A percentile compares a stretch with the other conserved stretches of the same genome.
Conservation (phyloP, 2,797 vertebrate species). For the Acanthornis magna region DNA sequence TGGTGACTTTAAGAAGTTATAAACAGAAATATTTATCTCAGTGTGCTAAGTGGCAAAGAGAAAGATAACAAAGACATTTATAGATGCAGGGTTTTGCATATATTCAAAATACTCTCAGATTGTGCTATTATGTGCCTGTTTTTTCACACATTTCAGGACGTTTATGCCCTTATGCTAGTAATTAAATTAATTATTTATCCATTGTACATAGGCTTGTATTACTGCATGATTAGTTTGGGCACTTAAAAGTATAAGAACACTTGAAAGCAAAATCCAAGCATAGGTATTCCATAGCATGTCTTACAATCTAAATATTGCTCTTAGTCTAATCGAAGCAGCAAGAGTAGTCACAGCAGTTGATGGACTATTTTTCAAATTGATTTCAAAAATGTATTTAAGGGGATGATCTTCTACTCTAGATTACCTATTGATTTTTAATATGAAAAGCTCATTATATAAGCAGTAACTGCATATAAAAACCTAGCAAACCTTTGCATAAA, state of each 20-base stretch:
- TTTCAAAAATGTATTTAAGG: slow-evolving; percentile 99
- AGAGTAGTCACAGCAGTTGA: slow-evolving; percentile 93
- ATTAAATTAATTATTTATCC: slow-evolving; percentile 78
- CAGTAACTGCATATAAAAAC: slow-evolving; percentile 98
- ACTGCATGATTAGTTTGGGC: slow-evolving; percentile 68
- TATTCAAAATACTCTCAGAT: not conserved
- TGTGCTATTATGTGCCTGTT: not conserved
- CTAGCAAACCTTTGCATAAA: slow-evolving; percentile 99
- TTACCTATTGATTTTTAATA: slow-evolving; percentile 99
- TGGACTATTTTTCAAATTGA: slow-evolving; percentile 99
- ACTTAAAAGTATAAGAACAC: slow-evolving; percentile 71
- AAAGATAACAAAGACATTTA: not conserved
- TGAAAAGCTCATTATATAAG: slow-evolving; percentile 99
- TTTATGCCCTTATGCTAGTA: slow-evolving; percentile 25
- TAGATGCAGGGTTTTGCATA: not conserved
- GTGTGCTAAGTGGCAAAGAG: slow-evolving; percentile 28
- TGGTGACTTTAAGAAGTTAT: slow-evolving; percentile 63
- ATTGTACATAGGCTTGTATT: slow-evolving; percentile 76
- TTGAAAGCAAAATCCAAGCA: slow-evolving; percentile 76
- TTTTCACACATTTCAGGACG: not conserved
- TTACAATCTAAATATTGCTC: slow-evolving; percentile 87
- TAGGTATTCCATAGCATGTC: slow-evolving; percentile 79
- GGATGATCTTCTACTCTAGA: slow-evolving; percentile 93
- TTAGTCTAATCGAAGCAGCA: slow-evolving; percentile 84
- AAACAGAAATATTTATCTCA: slow-evolving; percentile 57